Conservation (phyloP, 1,140 invertebrate genomes). For the Drosophila serrata region DNA sequence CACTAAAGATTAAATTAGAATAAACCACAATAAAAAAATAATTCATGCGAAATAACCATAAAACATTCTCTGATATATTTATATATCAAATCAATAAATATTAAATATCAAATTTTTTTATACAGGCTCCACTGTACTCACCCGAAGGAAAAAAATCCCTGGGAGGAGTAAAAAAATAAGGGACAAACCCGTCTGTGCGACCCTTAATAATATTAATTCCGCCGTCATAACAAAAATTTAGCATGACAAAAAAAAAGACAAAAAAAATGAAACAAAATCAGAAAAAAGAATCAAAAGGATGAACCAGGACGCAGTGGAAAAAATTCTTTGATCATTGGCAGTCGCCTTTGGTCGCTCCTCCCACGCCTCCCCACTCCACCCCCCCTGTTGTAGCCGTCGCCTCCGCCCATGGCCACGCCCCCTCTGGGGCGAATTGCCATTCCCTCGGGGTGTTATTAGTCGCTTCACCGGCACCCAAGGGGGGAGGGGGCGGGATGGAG, state of each 20-base stretch:
- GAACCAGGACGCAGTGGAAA: constrained; percentile 62
- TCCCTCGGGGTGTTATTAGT: constrained; percentile 83
- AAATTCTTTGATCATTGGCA: constrained; percentile 80
- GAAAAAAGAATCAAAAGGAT: constrained; percentile 35
- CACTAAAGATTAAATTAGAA: neutral
- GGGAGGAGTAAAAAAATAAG: constrained; percentile 21
- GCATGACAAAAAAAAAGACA: constrained; percentile 54
- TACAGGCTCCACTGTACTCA: neutral
- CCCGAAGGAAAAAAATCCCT: constrained; percentile 3
- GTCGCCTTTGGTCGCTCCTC: constrained; percentile 23
- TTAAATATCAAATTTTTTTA: neutral
- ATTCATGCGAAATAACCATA: no score
- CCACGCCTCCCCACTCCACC: constrained; percentile 11
- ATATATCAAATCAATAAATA: neutral
- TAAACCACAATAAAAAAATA: neutral
- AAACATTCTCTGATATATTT: neutral
- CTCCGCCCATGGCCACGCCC: constrained; percentile 32
- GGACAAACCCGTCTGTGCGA: constrained; percentile 49
- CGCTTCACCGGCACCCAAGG: constrained; percentile 55
- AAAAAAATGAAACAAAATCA: constrained; percentile 17
- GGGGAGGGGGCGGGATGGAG: no score
- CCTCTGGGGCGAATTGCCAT: constrained; percentile 22
- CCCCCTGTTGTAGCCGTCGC: no score
- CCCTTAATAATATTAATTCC: constrained; percentile 83
- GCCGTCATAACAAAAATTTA: constrained; percentile 83